These are phyloP conservation scores for Styela plicata DNA, from an alignment of 23 tunicate genomes.

Conservation along the genomic window DNA sequence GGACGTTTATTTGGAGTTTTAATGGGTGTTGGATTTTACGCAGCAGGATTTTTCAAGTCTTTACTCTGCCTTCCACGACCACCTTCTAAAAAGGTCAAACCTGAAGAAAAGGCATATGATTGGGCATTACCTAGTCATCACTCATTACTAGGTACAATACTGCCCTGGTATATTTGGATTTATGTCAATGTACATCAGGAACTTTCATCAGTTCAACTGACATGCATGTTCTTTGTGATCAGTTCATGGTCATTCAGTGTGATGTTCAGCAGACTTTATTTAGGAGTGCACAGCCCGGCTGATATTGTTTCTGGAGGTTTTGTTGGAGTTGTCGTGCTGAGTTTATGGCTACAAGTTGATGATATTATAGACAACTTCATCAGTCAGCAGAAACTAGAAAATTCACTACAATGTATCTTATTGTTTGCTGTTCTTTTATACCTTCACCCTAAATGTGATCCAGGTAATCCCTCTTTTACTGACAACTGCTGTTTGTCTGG, in stretches of 20 bases:
- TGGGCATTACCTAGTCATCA: conserved; percentile 99
- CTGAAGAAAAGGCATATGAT: conserved; percentile 94
- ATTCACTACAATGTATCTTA: conserved; percentile 35
- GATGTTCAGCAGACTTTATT: conserved; percentile 83
- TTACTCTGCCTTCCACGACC: conserved; percentile 88
- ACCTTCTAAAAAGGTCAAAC: conserved; percentile 72
- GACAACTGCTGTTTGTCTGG: conserved; percentile 73
- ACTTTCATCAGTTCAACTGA: conserved; percentile 45
- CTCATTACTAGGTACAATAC: conserved; percentile 83
- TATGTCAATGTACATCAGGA: conserved; percentile 74
- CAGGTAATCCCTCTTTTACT: conserved; percentile 83
- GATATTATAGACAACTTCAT: conserved; percentile 81
- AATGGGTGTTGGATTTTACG: conserved; percentile 84
- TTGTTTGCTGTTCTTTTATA: conserved; percentile 42
- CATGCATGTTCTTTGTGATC: conserved; percentile 53
- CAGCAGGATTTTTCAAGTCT: conserved; percentile 82
- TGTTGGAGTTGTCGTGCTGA: conserved; percentile 87
- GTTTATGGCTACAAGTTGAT: conserved; percentile 91
- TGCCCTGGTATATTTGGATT: conserved; percentile 99
- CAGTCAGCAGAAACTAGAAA: conserved; percentile 83
- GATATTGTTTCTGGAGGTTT: conserved; percentile 98
- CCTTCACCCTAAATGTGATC: conserved; percentile 70
- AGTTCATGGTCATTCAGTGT: conserved; percentile 95
- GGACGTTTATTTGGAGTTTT: conserved; percentile 84
- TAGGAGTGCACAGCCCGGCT: conserved; percentile 99